phyloP scores from a whole-genome alignment of 2,113 vertebrate genomes.

The Rhynchomys soricoides region DNA sequence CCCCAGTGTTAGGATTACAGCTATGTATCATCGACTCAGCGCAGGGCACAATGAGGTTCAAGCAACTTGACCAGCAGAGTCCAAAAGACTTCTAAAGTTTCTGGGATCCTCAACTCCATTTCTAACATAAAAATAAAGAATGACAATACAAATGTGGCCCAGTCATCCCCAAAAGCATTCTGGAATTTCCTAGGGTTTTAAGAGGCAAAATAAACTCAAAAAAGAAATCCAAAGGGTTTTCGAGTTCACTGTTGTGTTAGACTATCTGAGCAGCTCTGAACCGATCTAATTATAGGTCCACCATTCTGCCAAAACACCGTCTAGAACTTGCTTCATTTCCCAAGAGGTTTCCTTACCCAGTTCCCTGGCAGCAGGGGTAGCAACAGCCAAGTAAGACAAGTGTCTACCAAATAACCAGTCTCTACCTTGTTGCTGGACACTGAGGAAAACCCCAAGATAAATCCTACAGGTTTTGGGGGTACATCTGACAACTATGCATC shows the following conservation, averaged over 20 bases:
- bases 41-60: too few species aligned
- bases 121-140: slow-evolving; percentile 2
- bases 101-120: neutral
- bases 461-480: slow-evolving; percentile 29
- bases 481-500: neutral
- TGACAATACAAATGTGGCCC: neutral
- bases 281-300: slow-evolving; percentile 77
- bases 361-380: slow-evolving; percentile 57
- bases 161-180: slow-evolving; percentile 42
- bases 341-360: slow-evolving; percentile 64
- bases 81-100: slow-evolving; percentile 22
- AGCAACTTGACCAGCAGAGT: neutral
- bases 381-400: slow-evolving; percentile 64
- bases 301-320: slow-evolving; percentile 65
- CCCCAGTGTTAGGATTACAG: neutral
- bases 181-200: neutral
- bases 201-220: slow-evolving; percentile 26
- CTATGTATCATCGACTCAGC: neutral
- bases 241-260: slow-evolving; percentile 21
- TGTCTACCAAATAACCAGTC: slow-evolving; percentile 35
- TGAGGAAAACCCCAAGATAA: slow-evolving; percentile 26
- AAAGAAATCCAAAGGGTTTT: slow-evolving; percentile 38
- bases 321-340: slow-evolving; percentile 69
- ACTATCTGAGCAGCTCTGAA: slow-evolving; percentile 52
- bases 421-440: slow-evolving; percentile 25